Conservation (phyloP, 2,888 invertebrate genomes). For the Agrotis segetum region DNA sequence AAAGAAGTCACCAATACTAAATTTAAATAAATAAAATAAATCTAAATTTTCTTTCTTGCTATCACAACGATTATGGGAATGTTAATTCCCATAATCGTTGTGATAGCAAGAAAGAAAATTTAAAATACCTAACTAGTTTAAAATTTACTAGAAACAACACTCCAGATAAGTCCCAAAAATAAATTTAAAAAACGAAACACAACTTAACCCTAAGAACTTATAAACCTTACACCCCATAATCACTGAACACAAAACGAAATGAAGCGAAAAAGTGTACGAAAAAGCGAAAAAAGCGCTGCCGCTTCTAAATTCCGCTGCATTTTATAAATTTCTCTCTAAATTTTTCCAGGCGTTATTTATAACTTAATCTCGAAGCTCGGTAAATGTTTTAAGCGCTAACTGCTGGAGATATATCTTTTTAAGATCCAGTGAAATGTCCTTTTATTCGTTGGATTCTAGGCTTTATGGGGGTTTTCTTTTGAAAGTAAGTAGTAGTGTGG, state of each 20-base stretch:
- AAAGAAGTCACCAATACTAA: too few species aligned
- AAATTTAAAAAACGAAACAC: not conserved
- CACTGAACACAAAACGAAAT: conserved; percentile 21
- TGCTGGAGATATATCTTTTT: conserved; percentile 76
- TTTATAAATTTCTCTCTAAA: conserved; percentile 87
- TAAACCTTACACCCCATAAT: conserved; percentile 26
- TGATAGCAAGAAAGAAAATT: not conserved
- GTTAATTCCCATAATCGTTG: too few species aligned
- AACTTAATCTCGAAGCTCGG: conserved; percentile 87
- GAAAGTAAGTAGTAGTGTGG: conserved; percentile 19
- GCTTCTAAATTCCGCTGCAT: conserved; percentile 69
- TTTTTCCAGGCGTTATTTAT: conserved; percentile 88
- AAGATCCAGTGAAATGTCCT: conserved; percentile 59
- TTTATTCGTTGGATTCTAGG: conserved; percentile 55
- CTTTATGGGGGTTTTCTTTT: conserved; percentile 24
- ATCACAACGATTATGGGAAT: too few species aligned
- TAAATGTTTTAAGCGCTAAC: conserved; percentile 85
- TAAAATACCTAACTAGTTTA: not conserved
- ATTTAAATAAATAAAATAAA: too few species aligned
- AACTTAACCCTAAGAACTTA: conserved; percentile 15
- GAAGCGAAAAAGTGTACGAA: conserved; percentile 1
- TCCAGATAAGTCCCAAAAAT: too few species aligned
- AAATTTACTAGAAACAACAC: not conserved
- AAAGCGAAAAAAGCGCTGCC: conserved; percentile 67
- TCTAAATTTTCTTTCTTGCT: too few species aligned